Percentiles rank a stretch among this genome's conserved stretches.
Conservation (phyloP, 1,140 invertebrate species). For the Calycopis cecrops region DNA sequence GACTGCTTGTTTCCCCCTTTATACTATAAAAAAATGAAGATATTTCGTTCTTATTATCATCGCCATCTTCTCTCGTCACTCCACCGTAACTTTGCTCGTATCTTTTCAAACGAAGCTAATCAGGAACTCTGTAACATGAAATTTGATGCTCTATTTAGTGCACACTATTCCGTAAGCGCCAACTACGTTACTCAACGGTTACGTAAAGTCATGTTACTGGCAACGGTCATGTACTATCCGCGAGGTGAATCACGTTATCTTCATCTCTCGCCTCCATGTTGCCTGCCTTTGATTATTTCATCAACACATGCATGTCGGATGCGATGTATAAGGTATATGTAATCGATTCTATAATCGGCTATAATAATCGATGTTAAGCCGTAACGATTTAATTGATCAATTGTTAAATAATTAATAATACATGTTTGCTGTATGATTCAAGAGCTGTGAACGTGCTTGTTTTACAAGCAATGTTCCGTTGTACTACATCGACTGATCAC, state of each 20-base stretch:
- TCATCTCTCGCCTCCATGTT: neutral
- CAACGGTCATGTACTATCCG: too few relatives aligned
- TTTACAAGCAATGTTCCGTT: too few relatives aligned
- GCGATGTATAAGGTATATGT: neutral
- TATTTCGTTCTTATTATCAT: neutral
- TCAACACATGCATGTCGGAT: neutral
- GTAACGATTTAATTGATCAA: constrained; percentile 3
- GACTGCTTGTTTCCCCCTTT: too few relatives aligned
- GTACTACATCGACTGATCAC: too few relatives aligned
- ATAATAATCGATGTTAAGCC: constrained; percentile 3
- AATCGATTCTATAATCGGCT: neutral
- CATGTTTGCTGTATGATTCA: too few relatives aligned
- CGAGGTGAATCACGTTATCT: too few relatives aligned
- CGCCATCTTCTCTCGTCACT: neutral
- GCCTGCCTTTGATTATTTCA: neutral
- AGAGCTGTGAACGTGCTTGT: too few relatives aligned
- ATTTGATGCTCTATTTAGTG: constrained; percentile 8
- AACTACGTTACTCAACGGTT: neutral
- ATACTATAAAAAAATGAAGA: too few relatives aligned
- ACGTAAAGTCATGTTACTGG: neutral
- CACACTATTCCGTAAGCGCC: neutral
- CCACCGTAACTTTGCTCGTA: neutral
- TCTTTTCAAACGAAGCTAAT: neutral
- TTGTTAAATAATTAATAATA: too few relatives aligned
- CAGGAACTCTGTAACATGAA: neutral